These are phyloP conservation scores for Chaetorhynchus papuensis DNA, from an alignment of 2,113 vertebrate genomes.

Conservation along the genomic window DNA sequence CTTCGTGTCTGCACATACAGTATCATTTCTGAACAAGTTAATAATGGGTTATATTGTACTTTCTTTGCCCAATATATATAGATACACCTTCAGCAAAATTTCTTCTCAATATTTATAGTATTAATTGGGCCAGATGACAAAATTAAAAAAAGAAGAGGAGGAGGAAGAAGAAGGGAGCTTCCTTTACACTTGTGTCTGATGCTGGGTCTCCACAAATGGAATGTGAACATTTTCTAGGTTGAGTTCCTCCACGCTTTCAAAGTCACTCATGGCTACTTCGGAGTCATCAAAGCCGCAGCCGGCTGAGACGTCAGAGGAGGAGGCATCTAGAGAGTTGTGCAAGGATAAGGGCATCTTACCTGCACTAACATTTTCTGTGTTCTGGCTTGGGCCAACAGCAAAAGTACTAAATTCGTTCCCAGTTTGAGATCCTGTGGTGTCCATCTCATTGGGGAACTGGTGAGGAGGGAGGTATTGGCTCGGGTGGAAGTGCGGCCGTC, in stretches of 20 bases:
- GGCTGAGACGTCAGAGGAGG: constrained; percentile 82
- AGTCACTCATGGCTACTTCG: constrained; percentile 83
- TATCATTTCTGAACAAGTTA: constrained; percentile 44
- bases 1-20: constrained; percentile 38
- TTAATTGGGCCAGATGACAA: constrained; percentile 12
- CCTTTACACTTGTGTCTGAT: constrained; percentile 90
- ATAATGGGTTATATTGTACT: constrained; percentile 18
- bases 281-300: constrained; percentile 80
- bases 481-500: constrained; percentile 86
- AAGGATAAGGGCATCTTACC: constrained; percentile 76
- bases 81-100: constrained; percentile 26
- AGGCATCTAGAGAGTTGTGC: constrained; percentile 81
- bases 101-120: constrained; percentile 31
- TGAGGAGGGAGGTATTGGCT: constrained; percentile 97
- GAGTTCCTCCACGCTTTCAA: constrained; percentile 85
- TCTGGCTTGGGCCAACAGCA: constrained; percentile 59
- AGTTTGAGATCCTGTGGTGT: constrained; percentile 59
- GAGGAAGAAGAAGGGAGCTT: background rate
- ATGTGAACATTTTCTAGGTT: constrained; percentile 74
- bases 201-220: constrained; percentile 83
- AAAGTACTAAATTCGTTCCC: constrained; percentile 79
- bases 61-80: constrained; percentile 54
- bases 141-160: background rate
- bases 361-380: constrained; percentile 64
- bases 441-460: constrained; percentile 80